These are phyloP conservation scores for Ostrea edulis DNA, from an alignment of 1,140 invertebrate species.

Conservation along the genomic window DNA sequence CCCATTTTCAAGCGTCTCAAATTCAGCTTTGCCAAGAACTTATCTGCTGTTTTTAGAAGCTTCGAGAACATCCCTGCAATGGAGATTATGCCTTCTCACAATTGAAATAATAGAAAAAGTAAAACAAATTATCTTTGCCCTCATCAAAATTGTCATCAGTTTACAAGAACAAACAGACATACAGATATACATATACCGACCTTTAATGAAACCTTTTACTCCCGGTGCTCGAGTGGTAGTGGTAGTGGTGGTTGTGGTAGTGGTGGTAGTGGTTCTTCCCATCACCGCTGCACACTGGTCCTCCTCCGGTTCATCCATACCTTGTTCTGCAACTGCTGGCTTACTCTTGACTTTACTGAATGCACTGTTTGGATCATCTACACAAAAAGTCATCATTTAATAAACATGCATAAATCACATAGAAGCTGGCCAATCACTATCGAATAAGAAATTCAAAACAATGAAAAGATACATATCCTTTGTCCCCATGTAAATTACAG, in stretches of 20 bases:
- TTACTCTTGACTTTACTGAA: constrained; percentile 42
- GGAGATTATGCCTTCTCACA: not conserved
- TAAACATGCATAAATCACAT: too few species aligned
- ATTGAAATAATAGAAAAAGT: not conserved
- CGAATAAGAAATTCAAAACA: too few species aligned
- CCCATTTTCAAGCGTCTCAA: constrained; percentile 61
- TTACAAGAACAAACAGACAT: too few species aligned
- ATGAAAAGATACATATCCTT: too few species aligned
- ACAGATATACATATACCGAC: not conserved
- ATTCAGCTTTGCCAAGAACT: constrained; percentile 59
- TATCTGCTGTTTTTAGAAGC: constrained; percentile 52
- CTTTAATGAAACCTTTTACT: not conserved
- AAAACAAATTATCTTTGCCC: too few species aligned
- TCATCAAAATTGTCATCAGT: too few species aligned
- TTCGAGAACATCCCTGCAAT: constrained; percentile 48
- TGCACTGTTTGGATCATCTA: constrained; percentile 43
- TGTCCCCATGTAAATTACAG: too few species aligned
- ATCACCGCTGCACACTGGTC: constrained; percentile 42
- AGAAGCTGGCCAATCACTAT: too few species aligned
- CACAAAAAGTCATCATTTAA: not conserved
- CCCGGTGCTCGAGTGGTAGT: constrained; percentile 28
- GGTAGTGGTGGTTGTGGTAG: constrained; percentile 34
- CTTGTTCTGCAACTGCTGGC: constrained; percentile 29
- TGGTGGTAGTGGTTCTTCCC: not conserved
- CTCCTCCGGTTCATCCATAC: constrained; percentile 29